Conservation (phyloP, 2,797 vertebrate genomes). For the Channa striata region DNA sequence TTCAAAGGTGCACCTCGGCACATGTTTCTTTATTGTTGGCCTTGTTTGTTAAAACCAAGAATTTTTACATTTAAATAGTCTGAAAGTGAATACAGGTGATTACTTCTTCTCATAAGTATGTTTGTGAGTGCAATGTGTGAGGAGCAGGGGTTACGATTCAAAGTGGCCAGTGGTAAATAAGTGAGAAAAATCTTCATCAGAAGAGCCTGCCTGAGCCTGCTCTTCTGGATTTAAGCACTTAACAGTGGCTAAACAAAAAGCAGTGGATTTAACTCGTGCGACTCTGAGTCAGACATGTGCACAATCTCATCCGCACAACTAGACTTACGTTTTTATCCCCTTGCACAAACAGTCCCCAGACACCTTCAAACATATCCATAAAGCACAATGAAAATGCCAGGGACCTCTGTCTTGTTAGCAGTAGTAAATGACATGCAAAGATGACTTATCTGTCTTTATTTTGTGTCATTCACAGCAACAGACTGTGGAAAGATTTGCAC, state of each 20-base stretch:
- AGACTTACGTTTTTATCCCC: neutral
- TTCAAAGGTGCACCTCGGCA: slow-evolving; percentile 39
- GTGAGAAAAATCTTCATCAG: slow-evolving; percentile 61
- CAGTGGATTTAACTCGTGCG: slow-evolving; percentile 48
- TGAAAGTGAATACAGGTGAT: too few relatives aligned
- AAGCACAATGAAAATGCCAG: slow-evolving; percentile 14
- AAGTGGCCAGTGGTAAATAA: slow-evolving; percentile 76
- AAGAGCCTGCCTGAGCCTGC: slow-evolving; percentile 77
- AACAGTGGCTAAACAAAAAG: slow-evolving; percentile 64
- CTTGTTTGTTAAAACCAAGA: slow-evolving; percentile 21
- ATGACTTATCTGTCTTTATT: slow-evolving; percentile 13
- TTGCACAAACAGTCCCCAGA: slow-evolving; percentile 11
- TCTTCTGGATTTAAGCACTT: slow-evolving; percentile 75
- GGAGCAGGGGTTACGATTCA: slow-evolving; percentile 78
- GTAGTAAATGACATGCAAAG: slow-evolving; percentile 28
- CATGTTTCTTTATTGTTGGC: slow-evolving; percentile 6
- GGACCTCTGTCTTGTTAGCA: slow-evolving; percentile 16
- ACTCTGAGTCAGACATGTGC: slow-evolving; percentile 34
- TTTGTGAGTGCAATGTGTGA: slow-evolving; percentile 30
- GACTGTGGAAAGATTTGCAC: slow-evolving; percentile 39
- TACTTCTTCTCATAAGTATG: slow-evolving; percentile 39
- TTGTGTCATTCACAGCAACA: slow-evolving; percentile 29
- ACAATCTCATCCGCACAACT: slow-evolving; percentile 1
- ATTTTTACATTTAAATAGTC: too few relatives aligned
- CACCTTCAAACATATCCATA: slow-evolving; percentile 20